phyloP scores from a whole-genome alignment of 2,888 invertebrate species.

The Mythimna lalbum region DNA sequence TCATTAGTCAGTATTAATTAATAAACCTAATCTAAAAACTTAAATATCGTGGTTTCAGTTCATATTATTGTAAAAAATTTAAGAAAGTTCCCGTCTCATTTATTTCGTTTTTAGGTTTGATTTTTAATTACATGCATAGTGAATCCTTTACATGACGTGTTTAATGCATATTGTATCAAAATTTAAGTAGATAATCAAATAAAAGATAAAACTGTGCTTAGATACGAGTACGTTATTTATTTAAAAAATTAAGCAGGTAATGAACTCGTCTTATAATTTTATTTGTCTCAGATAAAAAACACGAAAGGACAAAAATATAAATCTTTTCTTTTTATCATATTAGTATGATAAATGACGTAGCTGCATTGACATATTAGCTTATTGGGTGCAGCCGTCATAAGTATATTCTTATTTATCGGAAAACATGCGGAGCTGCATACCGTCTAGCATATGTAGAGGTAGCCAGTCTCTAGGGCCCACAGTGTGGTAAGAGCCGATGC shows the following conservation, averaged over 20 bases:
- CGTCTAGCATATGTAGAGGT: slow-evolving; percentile 13
- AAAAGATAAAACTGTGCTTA: neutral
- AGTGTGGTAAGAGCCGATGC: slow-evolving; percentile 11
- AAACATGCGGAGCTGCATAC: slow-evolving; percentile 13
- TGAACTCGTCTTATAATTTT: neutral
- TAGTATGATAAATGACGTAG: neutral
- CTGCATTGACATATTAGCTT: slow-evolving; percentile 6
- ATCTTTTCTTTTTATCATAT: no score
- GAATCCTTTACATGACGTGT: neutral
- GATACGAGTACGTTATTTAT: slow-evolving; percentile 12
- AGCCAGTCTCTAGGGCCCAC: slow-evolving; percentile 2
- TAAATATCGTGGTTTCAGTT: slow-evolving; percentile 11
- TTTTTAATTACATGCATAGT: slow-evolving; percentile 15
- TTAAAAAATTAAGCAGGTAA: neutral
- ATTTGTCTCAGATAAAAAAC: no score
- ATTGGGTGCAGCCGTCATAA: neutral
- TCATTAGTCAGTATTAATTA: neutral
- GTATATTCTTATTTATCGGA: slow-evolving; percentile 15
- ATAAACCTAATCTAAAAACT: slow-evolving; percentile 29
- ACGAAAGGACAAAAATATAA: neutral
- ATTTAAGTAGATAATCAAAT: slow-evolving; percentile 1
- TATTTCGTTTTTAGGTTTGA: slow-evolving; percentile 13
- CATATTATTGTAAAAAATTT: slow-evolving; percentile 8
- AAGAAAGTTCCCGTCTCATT: slow-evolving; percentile 23
- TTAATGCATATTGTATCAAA: slow-evolving; percentile 15